Conservation (phyloP, 1,140 invertebrate species). For the Platorchestia sp. region DNA sequence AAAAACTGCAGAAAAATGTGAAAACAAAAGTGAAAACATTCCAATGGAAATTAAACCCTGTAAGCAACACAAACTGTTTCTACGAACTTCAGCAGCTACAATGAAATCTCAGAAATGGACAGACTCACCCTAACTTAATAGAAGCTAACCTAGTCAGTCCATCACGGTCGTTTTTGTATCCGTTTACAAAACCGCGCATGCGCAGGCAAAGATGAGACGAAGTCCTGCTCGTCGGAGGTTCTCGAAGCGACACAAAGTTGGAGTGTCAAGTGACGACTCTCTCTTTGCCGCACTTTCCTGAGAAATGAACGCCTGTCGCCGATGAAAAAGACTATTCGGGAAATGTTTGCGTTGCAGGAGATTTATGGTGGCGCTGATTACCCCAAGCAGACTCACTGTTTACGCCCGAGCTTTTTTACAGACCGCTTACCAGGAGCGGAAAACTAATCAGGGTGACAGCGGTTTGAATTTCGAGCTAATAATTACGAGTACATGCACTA, state of each 20-base stretch:
- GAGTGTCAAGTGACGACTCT: constrained; percentile 17
- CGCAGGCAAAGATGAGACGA: neutral
- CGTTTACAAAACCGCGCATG: neutral
- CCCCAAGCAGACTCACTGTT: neutral
- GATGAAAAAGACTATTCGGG: constrained; percentile 44
- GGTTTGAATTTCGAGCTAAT: neutral
- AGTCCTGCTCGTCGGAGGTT: neutral
- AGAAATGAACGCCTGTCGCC: neutral
- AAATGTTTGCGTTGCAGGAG: constrained; percentile 48
- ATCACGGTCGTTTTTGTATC: neutral
- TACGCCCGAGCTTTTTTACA: neutral
- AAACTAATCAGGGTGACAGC: constrained; percentile 32
- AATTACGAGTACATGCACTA: neutral
- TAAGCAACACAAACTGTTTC: neutral
- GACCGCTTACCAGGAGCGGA: neutral
- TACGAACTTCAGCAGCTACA: neutral
- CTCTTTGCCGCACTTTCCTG: constrained; percentile 40
- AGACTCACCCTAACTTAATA: neutral
- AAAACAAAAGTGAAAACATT: no score
- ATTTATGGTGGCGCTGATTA: constrained; percentile 39
- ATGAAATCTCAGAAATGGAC: neutral
- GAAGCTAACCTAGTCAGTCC: neutral
- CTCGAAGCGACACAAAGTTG: neutral
- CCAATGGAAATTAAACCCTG: neutral
- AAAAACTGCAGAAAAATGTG: no score